Conservation (phyloP, 2,888 invertebrate species). For the Allygus modestus region DNA sequence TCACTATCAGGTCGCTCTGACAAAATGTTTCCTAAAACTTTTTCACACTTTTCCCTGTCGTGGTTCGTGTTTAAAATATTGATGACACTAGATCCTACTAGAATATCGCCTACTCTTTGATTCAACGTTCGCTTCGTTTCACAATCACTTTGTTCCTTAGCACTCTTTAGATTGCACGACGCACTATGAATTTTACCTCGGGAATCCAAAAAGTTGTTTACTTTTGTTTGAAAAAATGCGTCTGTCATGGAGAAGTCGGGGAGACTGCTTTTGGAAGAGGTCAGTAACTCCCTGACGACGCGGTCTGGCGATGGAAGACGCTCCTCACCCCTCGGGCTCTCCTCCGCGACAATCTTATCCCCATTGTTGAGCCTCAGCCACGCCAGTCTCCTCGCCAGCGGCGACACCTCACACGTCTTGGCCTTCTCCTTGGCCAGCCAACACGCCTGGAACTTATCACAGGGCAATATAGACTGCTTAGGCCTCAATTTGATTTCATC, state of each 20-base stretch:
- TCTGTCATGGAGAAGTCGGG: neutral
- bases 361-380: constrained; percentile 65
- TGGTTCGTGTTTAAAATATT: constrained; percentile 49
- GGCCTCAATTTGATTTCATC: constrained; percentile 50
- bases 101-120: constrained; percentile 13
- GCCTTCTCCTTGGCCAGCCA: constrained; percentile 57
- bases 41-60: constrained; percentile 7
- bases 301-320: neutral
- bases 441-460: constrained; percentile 40
- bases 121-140: neutral
- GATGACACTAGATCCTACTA: constrained; percentile 39
- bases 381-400: constrained; percentile 79
- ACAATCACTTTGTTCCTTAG: neutral
- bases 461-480: neutral
- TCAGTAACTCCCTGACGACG: neutral
- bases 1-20: constrained; percentile 36
- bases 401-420: constrained; percentile 75
- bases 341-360: neutral
- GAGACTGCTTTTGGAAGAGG: neutral
- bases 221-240: constrained; percentile 8
- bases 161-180: neutral
- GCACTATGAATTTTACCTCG: neutral
- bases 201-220: neutral
- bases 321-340: neutral
- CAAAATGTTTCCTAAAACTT: neutral